Conservation (phyloP, 1,140 invertebrate genomes). For the Lepidurus packardi region DNA sequence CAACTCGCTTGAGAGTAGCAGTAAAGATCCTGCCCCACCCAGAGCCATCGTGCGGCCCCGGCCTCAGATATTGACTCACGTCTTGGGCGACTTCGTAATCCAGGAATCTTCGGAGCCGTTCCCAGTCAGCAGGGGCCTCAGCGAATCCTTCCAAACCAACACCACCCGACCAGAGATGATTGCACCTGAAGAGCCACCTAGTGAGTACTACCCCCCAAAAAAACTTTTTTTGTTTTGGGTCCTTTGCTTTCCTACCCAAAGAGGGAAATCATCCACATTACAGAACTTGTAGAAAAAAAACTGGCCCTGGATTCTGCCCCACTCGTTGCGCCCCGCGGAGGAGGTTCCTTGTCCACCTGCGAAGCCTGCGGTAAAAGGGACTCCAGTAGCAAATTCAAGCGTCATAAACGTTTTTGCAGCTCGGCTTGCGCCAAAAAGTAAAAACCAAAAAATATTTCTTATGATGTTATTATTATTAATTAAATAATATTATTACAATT, state of each 20-base stretch:
- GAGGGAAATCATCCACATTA: background rate
- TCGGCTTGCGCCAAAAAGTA: slow-evolving; percentile 64
- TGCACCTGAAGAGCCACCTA: slow-evolving; percentile 43
- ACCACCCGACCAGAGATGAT: slow-evolving; percentile 17
- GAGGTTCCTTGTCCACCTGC: slow-evolving; percentile 55
- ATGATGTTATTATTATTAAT: too few relatives aligned
- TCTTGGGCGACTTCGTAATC: slow-evolving; percentile 94
- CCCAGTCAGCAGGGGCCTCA: slow-evolving; percentile 58
- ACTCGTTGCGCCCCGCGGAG: background rate
- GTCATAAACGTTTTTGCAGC: slow-evolving; percentile 71
- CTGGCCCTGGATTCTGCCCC: slow-evolving; percentile 47
- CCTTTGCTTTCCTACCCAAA: slow-evolving; percentile 37
- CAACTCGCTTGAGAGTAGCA: background rate
- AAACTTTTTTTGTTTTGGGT: background rate
- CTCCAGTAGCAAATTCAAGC: slow-evolving; percentile 63
- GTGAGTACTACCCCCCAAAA: slow-evolving; percentile 39
- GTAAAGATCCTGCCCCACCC: slow-evolving; percentile 52
- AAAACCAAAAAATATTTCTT: slow-evolving; percentile 23
- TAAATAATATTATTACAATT: too few relatives aligned
- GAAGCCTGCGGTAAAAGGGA: slow-evolving; percentile 72
- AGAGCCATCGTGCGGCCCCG: slow-evolving; percentile 94
- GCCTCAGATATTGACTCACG: slow-evolving; percentile 90
- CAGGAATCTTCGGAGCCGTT: slow-evolving; percentile 78
- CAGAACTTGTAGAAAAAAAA: slow-evolving; percentile 47
- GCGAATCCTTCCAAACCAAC: slow-evolving; percentile 35